These are phyloP conservation scores for Plusia festucae DNA, from an alignment of 2,888 invertebrate species.

Conservation along the genomic window DNA sequence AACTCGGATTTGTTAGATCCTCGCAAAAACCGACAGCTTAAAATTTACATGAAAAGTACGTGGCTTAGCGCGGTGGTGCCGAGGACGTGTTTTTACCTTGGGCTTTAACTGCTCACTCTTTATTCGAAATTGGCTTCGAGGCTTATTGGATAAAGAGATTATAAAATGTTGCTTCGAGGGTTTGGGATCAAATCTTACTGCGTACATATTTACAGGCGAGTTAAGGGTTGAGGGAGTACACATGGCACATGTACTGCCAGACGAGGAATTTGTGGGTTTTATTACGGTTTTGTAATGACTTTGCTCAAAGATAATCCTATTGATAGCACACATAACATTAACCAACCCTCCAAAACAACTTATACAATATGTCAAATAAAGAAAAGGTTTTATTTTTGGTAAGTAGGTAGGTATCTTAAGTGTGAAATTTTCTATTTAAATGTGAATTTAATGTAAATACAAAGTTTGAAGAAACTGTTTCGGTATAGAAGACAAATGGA, in stretches of 20 bases:
- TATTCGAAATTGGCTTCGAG: constrained; percentile 76
- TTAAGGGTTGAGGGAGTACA: constrained; percentile 21
- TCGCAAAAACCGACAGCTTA: constrained; percentile 75
- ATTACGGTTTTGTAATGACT: background rate
- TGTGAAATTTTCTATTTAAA: constrained; percentile 37
- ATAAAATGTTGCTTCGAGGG: constrained; percentile 68
- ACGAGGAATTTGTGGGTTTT: background rate
- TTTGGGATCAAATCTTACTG: constrained; percentile 60
- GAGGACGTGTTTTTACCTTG: constrained; percentile 75
- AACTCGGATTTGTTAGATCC: constrained; percentile 71
- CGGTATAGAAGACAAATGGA: constrained; percentile 62
- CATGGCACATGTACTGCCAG: background rate
- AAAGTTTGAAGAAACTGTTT: constrained; percentile 38
- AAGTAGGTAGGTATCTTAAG: too few relatives aligned
- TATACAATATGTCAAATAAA: background rate
- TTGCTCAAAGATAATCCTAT: background rate
- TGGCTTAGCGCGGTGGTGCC: constrained; percentile 68
- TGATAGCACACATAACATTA: background rate
- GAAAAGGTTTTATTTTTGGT: constrained; percentile 1
- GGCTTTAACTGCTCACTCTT: constrained; percentile 77
- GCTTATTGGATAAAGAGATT: constrained; percentile 77
- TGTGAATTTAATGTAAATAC: constrained; percentile 38
- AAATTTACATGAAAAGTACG: constrained; percentile 80
- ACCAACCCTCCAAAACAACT: background rate
- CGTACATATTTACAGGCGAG: constrained; percentile 35